Evolutionary conservation across 2,888 invertebrate genomes (phyloP), one percentile per base, ranked within the genome.

Genomic region (Diarsia rubi): DNA sequence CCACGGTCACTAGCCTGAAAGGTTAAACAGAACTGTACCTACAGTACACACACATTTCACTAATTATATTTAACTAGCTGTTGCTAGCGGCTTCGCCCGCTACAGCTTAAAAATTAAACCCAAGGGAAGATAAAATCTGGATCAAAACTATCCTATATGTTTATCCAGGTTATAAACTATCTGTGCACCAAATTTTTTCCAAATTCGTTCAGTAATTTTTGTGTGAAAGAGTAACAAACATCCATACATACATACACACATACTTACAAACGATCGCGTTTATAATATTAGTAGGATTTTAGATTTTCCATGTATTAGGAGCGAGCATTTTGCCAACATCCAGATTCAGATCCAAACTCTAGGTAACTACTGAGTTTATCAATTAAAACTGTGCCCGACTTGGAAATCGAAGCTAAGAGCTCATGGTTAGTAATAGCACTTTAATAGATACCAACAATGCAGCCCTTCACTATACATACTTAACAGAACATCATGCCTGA

Each of bases 241-340:
- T n/a, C n/a, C n/a, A n/a, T n/a, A n/a, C n/a, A n/a, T n/a, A n/a
- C n/a, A n/a, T n/a, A n/a, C n/a, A n/a, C n/a, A n/a, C n/a, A n/a
- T n/a, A n/a, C n/a, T n/a, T n/a, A n/a, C n/a, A n/a, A n/a, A n/a
- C n/a, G n/a, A n/a, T n/a, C n/a, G n/a, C n/a, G n/a, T n/a, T n/a
- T n/a, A n/a, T n/a, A n/a, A n/a, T n/a, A n/a, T n/a, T n/a, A n/a
- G n/a, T n/a, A n/a, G n/a, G n/a, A n/a, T n/a, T n/a, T n/a, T n/a
- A n/a, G n/a, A n/a, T 12, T 0, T 52, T 0, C 3, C 12, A n/a
- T n/a, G 0, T 52, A 11, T n/a, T 12, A 52, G 0, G n/a, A 12
- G n/a, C 12, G 52, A 54, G 5, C 52, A n/a, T 52, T 52, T n/a
- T 52, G 52, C n/a, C n/a, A 52, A 12, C n/a, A 52, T 52, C 0